These are phyloP conservation scores for Lasioglossum malachurum DNA, from an alignment of 2,888 invertebrate genomes.

Conservation along the genomic window DNA sequence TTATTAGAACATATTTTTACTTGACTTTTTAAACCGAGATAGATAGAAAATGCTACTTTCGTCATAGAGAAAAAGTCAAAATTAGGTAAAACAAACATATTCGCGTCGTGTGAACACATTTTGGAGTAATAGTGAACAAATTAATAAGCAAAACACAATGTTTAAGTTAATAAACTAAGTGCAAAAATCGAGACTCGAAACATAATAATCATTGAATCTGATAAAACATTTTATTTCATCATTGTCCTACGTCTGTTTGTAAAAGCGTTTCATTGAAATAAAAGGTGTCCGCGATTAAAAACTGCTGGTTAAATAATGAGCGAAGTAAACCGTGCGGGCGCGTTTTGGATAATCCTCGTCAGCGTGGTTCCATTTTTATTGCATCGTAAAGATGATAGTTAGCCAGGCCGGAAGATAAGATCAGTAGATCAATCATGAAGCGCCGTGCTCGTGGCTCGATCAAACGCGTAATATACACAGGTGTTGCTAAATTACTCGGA, in stretches of 20 bases:
- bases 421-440: conserved; percentile 38
- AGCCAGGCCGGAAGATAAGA: conserved; percentile 13
- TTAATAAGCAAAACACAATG: too few species aligned
- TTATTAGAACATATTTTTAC: too few species aligned
- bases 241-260: not conserved
- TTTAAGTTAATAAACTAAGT: too few species aligned
- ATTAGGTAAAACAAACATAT: too few species aligned
- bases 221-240: not conserved
- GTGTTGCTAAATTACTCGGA: conserved; percentile 36
- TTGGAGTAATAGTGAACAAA: too few species aligned
- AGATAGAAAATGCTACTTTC: too few species aligned
- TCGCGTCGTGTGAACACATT: too few species aligned
- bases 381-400: not conserved
- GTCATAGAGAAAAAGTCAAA: too few species aligned
- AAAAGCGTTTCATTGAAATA: not conserved
- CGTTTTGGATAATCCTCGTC: not conserved
- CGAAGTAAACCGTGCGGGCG: not conserved
- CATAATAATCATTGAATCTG: too few species aligned
- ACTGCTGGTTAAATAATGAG: not conserved
- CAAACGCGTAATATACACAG: conserved; percentile 27
- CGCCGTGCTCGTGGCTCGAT: not conserved
- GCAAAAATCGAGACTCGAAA: too few species aligned
- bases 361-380: not conserved
- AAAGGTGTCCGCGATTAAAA: too few species aligned
- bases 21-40: too few species aligned